phyloP scores from a whole-genome alignment of 2,113 vertebrate genomes.

The Copsychus sechellarum region DNA sequence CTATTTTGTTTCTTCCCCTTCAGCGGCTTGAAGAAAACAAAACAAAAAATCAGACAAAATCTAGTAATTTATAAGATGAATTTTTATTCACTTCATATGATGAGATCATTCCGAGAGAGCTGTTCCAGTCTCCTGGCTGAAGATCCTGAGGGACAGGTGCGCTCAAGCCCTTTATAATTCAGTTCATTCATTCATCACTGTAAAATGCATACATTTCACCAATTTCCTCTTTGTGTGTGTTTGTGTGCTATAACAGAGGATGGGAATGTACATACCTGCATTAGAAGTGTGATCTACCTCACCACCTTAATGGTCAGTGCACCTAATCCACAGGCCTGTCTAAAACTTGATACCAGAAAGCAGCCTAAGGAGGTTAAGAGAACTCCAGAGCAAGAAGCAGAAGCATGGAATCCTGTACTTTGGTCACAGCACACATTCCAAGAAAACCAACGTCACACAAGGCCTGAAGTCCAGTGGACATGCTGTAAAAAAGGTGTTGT shows the following conservation, averaged over 20 bases:
- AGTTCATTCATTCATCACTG: not conserved
- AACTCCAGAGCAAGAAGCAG: not conserved
- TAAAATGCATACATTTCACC: not conserved
- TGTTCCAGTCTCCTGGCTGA: not conserved
- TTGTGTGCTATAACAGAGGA: not conserved
- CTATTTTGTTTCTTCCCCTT: not conserved
- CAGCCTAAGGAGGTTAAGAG: not conserved
- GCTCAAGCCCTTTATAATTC: not conserved
- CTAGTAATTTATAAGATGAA: not conserved
- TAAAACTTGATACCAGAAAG: not conserved
- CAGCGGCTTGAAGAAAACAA: not conserved
- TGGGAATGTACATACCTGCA: not conserved
- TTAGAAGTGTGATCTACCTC: not conserved
- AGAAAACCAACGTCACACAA: not conserved
- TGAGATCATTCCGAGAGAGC: not conserved
- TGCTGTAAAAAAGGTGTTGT: not conserved
- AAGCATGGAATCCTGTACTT: not conserved
- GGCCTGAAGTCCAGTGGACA: not conserved
- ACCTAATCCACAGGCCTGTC: not conserved
- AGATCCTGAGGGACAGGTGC: not conserved
- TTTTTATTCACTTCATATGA: not conserved
- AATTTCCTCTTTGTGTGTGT: fast-evolving
- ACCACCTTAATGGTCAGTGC: not conserved
- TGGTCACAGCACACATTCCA: not conserved
- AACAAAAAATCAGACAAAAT: not conserved